Evolutionary conservation across 2,888 invertebrate genomes (phyloP), one percentile per base, ranked within the genome.

Genomic region (Desoria tigrina): DNA sequence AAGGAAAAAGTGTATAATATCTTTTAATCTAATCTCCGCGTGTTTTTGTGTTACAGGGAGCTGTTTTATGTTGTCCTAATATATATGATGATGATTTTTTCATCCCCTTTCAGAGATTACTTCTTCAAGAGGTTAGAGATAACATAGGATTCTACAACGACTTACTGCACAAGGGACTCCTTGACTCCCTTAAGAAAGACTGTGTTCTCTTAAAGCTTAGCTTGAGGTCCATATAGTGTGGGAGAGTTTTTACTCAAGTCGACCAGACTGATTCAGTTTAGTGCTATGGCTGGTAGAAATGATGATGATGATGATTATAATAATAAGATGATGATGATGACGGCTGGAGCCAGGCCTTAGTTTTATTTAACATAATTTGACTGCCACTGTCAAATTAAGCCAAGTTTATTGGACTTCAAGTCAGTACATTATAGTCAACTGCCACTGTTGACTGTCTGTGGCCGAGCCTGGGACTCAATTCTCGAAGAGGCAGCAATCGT

Each of bases 371-470:
- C 55, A 65, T 65, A 65, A 65, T 65, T 45, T 58, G 60, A 65
- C 65, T 65, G 60, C 45, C 60, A 60, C 60, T 65, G 65, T 65
- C 65, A 65, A 65, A 65, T 65, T 65, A 65, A 65, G 49, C 49
- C 59, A 60, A 58, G 54, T 65, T 60, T 65, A 60, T 60, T 60
- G 51, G 60, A 51, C 60, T 45, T 28, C 45, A 45, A 45, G 9
- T 45, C 45, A 6, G 45, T 45, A 16, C 45, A 45, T 45, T 45
- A 45, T 51, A 23, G 24, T 51, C 53, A 51, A 45, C 45, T 45
- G 45, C 45, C 45, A 45, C 45, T 45, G n/a, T 21, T 16, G 45
- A 32, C 32, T 32, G 32, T 32, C 32, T 32, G 32, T 32, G 32
- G 32, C 32, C 32, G 11, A 32, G 6, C 32, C 32, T 32, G 32